Conservation (phyloP, 2,113 vertebrate species). For the Daphoenositta chrysoptera region DNA sequence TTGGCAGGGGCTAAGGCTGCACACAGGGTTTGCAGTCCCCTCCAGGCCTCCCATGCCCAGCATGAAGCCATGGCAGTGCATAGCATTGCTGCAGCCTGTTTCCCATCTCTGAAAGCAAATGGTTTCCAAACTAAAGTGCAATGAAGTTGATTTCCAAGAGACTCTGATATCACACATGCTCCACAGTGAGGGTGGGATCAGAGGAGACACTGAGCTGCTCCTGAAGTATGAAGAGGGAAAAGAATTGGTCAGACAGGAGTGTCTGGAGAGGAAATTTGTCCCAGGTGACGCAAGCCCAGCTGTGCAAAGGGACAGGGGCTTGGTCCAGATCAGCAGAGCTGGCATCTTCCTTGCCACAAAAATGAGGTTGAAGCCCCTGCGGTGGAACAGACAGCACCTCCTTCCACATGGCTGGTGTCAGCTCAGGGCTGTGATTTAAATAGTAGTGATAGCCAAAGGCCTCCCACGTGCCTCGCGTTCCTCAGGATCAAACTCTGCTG, state of each 20-base stretch:
- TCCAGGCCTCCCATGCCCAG: background rate
- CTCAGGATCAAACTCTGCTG: background rate
- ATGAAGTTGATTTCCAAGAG: background rate
- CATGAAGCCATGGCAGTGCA: background rate
- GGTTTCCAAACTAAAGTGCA: rapidly evolving
- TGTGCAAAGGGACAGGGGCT: background rate
- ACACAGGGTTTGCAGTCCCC: background rate
- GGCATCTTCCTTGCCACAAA: rapidly evolving
- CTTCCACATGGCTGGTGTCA: background rate
- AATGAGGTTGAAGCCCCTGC: background rate
- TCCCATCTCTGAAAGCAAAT: background rate
- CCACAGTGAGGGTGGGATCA: background rate
- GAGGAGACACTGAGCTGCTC: background rate
- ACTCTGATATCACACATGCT: background rate
- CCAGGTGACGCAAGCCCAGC: background rate
- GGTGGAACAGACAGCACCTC: background rate
- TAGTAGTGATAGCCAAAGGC: background rate
- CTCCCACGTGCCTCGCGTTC: background rate
- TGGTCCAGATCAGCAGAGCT: rapidly evolving
- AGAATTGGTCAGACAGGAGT: background rate
- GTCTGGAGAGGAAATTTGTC: background rate
- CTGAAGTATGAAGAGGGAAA: background rate
- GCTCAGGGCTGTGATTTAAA: background rate
- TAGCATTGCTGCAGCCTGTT: rapidly evolving
- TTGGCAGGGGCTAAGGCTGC: background rate